Evolutionary conservation across 2,888 invertebrate genomes (phyloP), one percentile per base, ranked within the genome.

Genomic region (Diarsia mendica): DNA sequence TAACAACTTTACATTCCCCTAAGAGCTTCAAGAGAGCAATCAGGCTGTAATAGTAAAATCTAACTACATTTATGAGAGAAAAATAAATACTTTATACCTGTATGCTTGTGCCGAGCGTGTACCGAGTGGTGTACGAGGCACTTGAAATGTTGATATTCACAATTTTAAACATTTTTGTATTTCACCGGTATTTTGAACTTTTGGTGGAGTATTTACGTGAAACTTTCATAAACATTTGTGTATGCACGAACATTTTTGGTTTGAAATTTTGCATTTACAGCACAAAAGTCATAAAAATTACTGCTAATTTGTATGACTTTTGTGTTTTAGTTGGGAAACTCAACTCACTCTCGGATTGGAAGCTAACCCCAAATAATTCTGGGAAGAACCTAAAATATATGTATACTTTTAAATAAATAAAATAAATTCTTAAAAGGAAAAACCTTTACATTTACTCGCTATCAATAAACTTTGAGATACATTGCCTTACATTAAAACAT

Each of bases 11-110:
- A 61, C 23, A 64, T 77, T 73, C 72, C 58, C n/a, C 20, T 69
- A 67, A 75, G 58, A 77, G 73, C 67, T 80, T 68, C n/a, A 49
- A 67, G 64, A 77, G 72, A 71, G 74, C 77, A 77, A 80, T 80
- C 60, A 67, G n/a, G 33, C 58, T 77, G 64, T 72, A 69, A 70
- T 74, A 66, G 65, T 70, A 46, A 80, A 72, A 77, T 72, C 77
- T 77, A 77, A 77, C 73, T 72, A 72, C 63, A 77, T 77, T 80
- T 70, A 64, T 51, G 71, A 65, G 28, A 73, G 61, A 70, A 83
- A 77, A 73, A 75, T 69, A 72, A 73, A 77, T 70, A 76, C n/a
- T 76, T 72, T 61, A 67, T 82, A 39, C 60, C 28, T 67, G 72
- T 68, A 63, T n/a, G 23, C 18, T 33, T 51, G 67, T 48, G 33